Base-by-base conservation (phyloP, 30 jellyfish, hydroid and myxozoan genomes). In the Pelagia noctiluca region DNA sequence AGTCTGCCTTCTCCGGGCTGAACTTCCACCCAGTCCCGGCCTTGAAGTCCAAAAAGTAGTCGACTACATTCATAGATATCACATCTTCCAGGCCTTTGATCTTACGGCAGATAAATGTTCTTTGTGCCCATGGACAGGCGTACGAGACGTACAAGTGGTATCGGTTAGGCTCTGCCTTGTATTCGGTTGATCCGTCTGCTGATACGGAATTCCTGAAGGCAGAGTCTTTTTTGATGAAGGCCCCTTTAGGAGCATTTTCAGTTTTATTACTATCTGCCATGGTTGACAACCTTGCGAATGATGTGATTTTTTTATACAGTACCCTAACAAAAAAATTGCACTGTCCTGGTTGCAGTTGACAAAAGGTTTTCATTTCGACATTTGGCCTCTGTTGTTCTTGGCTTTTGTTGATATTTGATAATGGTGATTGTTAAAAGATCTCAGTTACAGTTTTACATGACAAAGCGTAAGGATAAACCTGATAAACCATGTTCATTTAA, bases 121-220 rank as follows among this genome's bases (percentile, higher is more conserved):
- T 78, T 50, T 71, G 84, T 0, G 98, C 98, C 85, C 95, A 91
- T 0, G 98, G 98, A 69, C 98, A 91, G 2, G 94, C 95, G 36
- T 52, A 62, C 2, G 90, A 36, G 5, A 87, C 82, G 46, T 91
- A 91, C 73, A 91, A 74, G 60, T 91, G 98, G 64, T 91, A 91
- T 63, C 98, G 66, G 1, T 86, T 94, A 2, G 74, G 80, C 35
- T 85, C 98, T 1, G 95, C 97, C 60, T 87, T 80, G 85, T 57
- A 93, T 3, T 89, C 96, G 69, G 75, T 65, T 28, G 94, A 63
- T 12, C 96, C 98, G 72, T 91, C 96, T 8, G 80, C 86, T 18
- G 95, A 70, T 0, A 86, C 35, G 35, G 30, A 75, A 4, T 65
- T 50, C 65, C 96, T 65, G 81, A 86, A 86, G 18, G 36, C 87